These are phyloP conservation scores for Stomatorhinus ivindoensis DNA, from an alignment of 2,113 vertebrate species.

Conservation along the genomic window DNA sequence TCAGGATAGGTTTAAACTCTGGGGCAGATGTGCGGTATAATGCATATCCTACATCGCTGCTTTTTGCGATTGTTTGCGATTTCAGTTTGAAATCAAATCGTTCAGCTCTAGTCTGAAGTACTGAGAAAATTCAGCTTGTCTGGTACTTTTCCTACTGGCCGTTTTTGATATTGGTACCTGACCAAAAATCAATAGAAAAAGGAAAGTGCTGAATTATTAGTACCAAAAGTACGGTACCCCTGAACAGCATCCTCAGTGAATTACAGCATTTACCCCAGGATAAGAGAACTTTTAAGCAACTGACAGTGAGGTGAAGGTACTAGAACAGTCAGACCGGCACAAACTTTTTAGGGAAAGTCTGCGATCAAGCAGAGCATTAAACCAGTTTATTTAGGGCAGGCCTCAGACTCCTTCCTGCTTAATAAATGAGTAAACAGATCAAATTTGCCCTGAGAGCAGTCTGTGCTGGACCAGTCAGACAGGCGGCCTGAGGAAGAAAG, in stretches of 20 bases:
- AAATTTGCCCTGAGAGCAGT: background rate
- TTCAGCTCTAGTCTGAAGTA: too few relatives aligned
- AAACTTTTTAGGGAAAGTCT: background rate
- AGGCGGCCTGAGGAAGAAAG: background rate
- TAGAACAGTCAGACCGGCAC: background rate
- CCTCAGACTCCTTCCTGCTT: background rate
- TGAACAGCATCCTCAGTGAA: background rate
- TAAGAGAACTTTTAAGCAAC: background rate
- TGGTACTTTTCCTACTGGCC: too few relatives aligned
- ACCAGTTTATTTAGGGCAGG: background rate
- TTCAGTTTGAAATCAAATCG: too few relatives aligned
- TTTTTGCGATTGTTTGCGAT: too few relatives aligned
- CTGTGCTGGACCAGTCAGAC: background rate
- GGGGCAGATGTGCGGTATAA: too few relatives aligned
- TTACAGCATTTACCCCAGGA: background rate
- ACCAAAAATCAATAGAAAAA: background rate
- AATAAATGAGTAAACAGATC: background rate
- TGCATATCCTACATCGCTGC: too few relatives aligned
- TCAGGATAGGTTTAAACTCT: too few relatives aligned
- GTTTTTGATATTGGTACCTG: too few relatives aligned
- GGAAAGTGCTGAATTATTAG: background rate
- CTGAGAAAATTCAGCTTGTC: too few relatives aligned
- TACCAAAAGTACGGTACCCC: background rate
- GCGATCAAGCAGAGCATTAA: background rate
- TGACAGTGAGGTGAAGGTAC: background rate